A percentile compares a stretch with the other conserved stretches of the same genome.
phyloP scores from a whole-genome alignment of 2,113 vertebrate genomes.

The Ageneiosus marmoratus region DNA sequence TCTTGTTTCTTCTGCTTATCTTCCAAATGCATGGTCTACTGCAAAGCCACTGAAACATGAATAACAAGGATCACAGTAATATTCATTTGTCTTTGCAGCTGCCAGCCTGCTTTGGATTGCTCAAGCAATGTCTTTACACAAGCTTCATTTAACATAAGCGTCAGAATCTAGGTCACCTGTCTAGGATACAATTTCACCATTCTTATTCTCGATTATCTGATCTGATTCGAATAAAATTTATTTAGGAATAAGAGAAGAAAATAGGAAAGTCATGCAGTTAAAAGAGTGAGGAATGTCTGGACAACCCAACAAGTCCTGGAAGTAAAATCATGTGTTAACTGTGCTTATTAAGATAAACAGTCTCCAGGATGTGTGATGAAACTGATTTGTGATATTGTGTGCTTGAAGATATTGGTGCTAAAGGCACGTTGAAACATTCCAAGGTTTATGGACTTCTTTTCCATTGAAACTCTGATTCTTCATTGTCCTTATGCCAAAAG shows the following conservation, averaged over 20 bases:
- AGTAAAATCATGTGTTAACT: conserved; percentile 5
- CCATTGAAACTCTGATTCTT: conserved; percentile 42
- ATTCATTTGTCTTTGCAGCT: conserved; percentile 22
- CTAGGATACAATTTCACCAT: background rate
- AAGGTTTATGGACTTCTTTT: conserved; percentile 3
- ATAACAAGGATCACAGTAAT: conserved; percentile 40
- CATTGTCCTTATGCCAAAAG: conserved; percentile 30
- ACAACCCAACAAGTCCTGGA: background rate
- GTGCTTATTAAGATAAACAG: conserved; percentile 19
- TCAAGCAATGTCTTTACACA: conserved; percentile 47
- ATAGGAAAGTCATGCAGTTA: background rate
- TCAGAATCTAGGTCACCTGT: conserved; percentile 38
- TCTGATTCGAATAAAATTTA: background rate
- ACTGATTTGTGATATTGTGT: conserved; percentile 21
- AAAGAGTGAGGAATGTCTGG: conserved; percentile 1
- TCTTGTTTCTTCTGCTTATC: conserved; percentile 49
- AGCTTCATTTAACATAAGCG: conserved; percentile 30
- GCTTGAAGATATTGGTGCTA: background rate
- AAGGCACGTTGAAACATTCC: background rate
- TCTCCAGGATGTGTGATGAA: conserved; percentile 13
- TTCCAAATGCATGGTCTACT: conserved; percentile 4
- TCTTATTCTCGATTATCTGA: background rate
- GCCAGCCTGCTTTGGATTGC: conserved; percentile 27
- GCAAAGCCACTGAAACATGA: conserved; percentile 36
- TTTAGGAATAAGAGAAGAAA: background rate